phyloP scores from a whole-genome alignment of 2,113 vertebrate species.

The Stercorarius parasiticus region DNA sequence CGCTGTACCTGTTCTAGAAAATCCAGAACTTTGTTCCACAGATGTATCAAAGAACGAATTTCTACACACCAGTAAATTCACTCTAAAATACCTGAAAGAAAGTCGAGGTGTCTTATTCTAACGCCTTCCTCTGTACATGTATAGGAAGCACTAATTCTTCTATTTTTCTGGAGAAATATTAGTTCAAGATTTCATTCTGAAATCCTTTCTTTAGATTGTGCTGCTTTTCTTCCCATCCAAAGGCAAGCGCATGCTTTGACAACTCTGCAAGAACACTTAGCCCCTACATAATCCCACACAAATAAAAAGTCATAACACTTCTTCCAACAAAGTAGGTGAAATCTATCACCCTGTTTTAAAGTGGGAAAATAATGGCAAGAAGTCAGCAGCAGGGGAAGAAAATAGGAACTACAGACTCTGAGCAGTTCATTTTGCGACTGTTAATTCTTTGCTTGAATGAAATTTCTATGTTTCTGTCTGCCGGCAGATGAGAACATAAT shows the following conservation, averaged over 20 bases:
- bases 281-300: neutral
- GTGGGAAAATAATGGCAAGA: neutral
- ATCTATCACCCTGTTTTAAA: neutral
- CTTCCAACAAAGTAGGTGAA: neutral
- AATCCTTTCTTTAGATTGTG: neutral
- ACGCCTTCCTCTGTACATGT: accelerated
- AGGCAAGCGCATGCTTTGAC: neutral
- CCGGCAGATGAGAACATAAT: conserved; percentile 12
- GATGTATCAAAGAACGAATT: neutral
- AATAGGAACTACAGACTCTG: neutral
- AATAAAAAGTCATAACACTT: neutral
- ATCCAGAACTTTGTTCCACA: neutral
- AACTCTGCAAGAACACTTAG: neutral
- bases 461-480: conserved; percentile 42
- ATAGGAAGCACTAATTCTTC: neutral
- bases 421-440: neutral
- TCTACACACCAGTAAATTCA: neutral
- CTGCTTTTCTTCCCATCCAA: neutral
- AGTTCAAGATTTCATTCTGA: neutral
- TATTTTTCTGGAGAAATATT: neutral
- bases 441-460: conserved; percentile 35
- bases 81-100: neutral
- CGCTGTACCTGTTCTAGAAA: neutral
- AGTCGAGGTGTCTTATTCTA: neutral
- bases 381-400: neutral